Base-by-base conservation (phyloP, 2,113 vertebrate genomes). In the Gadus macrocephalus region DNA sequence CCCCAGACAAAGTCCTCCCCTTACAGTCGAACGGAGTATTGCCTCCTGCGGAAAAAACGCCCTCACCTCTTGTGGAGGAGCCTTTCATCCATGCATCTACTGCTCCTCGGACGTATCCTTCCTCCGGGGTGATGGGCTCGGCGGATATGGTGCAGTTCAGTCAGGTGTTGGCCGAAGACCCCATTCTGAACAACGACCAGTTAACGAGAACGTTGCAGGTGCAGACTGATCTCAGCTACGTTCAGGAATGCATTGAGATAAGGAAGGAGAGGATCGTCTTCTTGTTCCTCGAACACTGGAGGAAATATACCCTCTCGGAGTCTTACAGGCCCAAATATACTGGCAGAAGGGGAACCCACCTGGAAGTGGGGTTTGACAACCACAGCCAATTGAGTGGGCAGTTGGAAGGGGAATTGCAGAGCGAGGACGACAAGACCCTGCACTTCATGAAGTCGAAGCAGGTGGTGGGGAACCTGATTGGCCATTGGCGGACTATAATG, bases 201-300 rank as follows among this genome's bases (percentile, higher is more conserved):
- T 82, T 81, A 62, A 92, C 89, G 8, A 81, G 82, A 74, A 91
- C 86, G 78, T 89, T 91, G 6, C 89, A 92, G 6, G 93, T 85
- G 0, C 90, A 90, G 63, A 90, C 92, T 0, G 93, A 95, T 80
- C 76, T 94, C 0, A 93, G 92, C 20, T 88, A 92, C 3, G 91
- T 92, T 1, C 92, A 91, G 42, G 94, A 96, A 72, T 92, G 84
- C 64, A 87, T 93, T 0, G 92, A 96, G 85, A 93, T 91, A 79
- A 93, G 92, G 76, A 97, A 96, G 87, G 97, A 98, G 67, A 93
- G 95, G 49, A 93, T 95, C 4, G 91, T 96, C 49, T 94, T 93
- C 84, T 90, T 98, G 49, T 98, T 98, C 74, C 86, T 99, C 66
- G 94, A 98, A 78, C 96, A 98, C 82, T 99, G 97, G 97, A 92